Evolutionary conservation across 2,113 vertebrate genomes (phyloP).

Genomic region (Planiliza haematocheilus): DNA sequence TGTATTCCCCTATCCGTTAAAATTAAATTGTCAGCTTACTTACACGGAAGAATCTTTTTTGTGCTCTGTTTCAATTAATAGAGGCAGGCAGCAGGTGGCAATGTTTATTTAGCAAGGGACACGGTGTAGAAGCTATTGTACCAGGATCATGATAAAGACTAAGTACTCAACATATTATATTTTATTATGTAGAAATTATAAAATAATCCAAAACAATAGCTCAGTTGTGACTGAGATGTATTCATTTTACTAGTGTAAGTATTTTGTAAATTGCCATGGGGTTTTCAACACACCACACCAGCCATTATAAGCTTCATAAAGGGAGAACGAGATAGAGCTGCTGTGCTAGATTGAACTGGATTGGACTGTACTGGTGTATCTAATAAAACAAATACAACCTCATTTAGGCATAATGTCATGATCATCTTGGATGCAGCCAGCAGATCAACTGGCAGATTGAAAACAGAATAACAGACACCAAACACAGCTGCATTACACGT

Average conservation of each 20-base stretch:
- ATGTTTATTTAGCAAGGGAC: conserved; percentile 73
- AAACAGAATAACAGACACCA: conserved; percentile 11
- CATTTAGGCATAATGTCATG: background rate
- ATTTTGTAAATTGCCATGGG: background rate
- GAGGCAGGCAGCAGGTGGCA: conserved; percentile 76
- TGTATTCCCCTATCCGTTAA: too few relatives aligned
- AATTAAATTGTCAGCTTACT: conserved; percentile 26
- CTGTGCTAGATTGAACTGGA: too few relatives aligned
- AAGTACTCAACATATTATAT: background rate
- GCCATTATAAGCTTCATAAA: too few relatives aligned
- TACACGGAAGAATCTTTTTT: conserved; percentile 28
- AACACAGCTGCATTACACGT: background rate
- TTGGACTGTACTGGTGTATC: too few relatives aligned
- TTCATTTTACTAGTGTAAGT: too few relatives aligned
- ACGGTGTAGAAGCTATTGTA: conserved; percentile 4
- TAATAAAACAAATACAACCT: background rate
- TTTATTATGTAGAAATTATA: background rate
- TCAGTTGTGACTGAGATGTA: background rate
- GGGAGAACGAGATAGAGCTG: background rate
- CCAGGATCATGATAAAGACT: conserved; percentile 8
- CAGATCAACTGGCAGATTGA: background rate
- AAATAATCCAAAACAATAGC: background rate
- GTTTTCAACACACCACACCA: too few relatives aligned
- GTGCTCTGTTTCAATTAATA: conserved; percentile 56
- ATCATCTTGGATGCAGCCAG: background rate